These are phyloP conservation scores for Hoplodrina blanda DNA, from an alignment of 2,888 invertebrate genomes.

Conservation along the genomic window DNA sequence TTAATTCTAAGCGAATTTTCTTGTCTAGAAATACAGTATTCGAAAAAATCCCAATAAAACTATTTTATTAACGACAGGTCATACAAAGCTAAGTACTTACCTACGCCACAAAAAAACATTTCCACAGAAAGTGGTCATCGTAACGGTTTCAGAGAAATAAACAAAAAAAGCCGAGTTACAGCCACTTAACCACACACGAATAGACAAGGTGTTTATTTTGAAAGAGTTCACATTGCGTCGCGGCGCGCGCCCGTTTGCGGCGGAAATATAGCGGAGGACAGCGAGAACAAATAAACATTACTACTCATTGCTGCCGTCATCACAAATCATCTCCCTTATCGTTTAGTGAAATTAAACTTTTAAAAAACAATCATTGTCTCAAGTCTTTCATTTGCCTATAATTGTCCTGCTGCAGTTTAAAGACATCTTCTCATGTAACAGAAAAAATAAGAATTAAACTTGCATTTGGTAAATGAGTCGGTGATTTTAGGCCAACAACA, in stretches of 20 bases:
- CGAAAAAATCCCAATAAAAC: neutral
- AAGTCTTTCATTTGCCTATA: neutral
- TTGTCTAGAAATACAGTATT: too few species aligned
- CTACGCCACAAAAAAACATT: slow-evolving; percentile 48
- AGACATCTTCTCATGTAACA: neutral
- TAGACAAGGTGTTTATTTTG: slow-evolving; percentile 82
- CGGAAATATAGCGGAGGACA: slow-evolving; percentile 47
- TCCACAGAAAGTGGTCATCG: slow-evolving; percentile 69
- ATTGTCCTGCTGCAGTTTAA: neutral
- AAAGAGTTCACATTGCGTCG: slow-evolving; percentile 70
- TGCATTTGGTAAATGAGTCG: too few species aligned
- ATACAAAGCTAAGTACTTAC: slow-evolving; percentile 28
- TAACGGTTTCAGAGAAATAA: slow-evolving; percentile 72
- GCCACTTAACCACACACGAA: slow-evolving; percentile 77
- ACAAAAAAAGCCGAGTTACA: slow-evolving; percentile 75
- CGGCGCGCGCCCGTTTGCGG: slow-evolving; percentile 51
- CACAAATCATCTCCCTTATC: slow-evolving; percentile 15
- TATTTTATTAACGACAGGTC: slow-evolving; percentile 35
- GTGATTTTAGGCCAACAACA: neutral
- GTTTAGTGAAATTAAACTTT: neutral
- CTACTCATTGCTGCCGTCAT: slow-evolving; percentile 29
- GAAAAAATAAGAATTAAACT: too few species aligned
- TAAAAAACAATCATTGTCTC: too few species aligned
- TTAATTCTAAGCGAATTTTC: too few species aligned
- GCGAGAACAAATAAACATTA: slow-evolving; percentile 60